Percentiles rank a stretch among this genome's conserved stretches.
Evolutionary conservation across 2,888 invertebrate species (phyloP).

Genomic region (Catocala nupta): DNA sequence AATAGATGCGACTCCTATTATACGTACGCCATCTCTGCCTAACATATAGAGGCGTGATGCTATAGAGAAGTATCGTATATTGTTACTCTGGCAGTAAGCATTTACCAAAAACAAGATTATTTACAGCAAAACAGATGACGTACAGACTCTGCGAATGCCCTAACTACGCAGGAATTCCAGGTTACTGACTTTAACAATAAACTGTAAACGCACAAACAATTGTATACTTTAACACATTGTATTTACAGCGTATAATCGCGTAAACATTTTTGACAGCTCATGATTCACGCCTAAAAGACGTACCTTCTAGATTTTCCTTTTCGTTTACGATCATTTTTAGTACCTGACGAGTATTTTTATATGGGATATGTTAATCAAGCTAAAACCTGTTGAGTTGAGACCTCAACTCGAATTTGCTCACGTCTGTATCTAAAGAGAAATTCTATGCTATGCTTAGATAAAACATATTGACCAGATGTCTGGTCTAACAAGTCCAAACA

Average conservation of each 20-base stretch:
- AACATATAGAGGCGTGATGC: too few species aligned
- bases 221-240: constrained; percentile 20
- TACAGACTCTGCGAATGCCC: constrained; percentile 39
- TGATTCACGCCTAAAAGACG: constrained; percentile 30
- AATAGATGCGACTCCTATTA: too few species aligned
- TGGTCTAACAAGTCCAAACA: too few species aligned
- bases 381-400: constrained; percentile 25
- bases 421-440: background rate
- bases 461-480: too few species aligned
- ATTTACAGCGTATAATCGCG: constrained; percentile 25
- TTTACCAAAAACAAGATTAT: too few species aligned
- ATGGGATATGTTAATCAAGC: constrained; percentile 36
- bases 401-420: constrained; percentile 17
- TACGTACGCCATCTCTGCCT: too few species aligned
- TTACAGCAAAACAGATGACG: constrained; percentile 4
- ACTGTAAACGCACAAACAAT: constrained; percentile 8
- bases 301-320: constrained; percentile 25
- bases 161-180: constrained; percentile 36
- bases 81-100: too few species aligned
- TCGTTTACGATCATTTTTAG: constrained; percentile 42
- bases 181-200: constrained; percentile 37
- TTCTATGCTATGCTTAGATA: too few species aligned
- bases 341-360: constrained; percentile 25
- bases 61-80: too few species aligned
- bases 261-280: constrained; percentile 30